Base-by-base conservation (phyloP, 2,113 vertebrate species). In the Chamaea fasciata region DNA sequence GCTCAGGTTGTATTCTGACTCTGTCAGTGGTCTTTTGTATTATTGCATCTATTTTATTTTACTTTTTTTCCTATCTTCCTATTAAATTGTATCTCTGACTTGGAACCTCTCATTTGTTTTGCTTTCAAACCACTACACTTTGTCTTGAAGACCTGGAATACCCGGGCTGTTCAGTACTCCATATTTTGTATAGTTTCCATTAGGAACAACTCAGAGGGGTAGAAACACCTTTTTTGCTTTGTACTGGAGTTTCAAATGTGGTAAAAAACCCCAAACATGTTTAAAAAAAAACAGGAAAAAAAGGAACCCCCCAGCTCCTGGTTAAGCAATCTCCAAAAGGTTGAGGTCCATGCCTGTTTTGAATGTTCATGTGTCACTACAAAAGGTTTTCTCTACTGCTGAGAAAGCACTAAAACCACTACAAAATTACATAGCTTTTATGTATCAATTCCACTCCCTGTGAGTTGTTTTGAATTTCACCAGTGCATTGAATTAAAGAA, bases 231-330 rank as follows among this genome's bases (percentile, higher is more conserved):
- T 33, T 69, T 47, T 53, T 74, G 14, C 33, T 78, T 63, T 74
- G 27, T 47, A 28, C 18, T 65, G 8, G 18, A 77, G 22, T 55
- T 80, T 80, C 15, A 83, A 46, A 44, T 89, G n/a, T 26, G 10
- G 18, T 57, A 9, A 41, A 80, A 76, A 56, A 15, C 6, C 27
- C 18, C 31, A 31, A 80, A 64, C 7, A 41, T 63, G 13, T 3
- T n/a, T 42, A 15, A 6, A n/a, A 13, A 11, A 19, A 3, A 44
- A 19, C 5, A 8, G 5, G 6, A 19, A 11, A 42, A 4, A 5
- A 26, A 18, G 42, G 11, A 55, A 14, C 3, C 7, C 7, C 14
- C 14, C 6, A 41, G 3, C 7, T 15, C 14, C 5, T n/a, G 3
- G 5, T 42, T 39, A 62, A 80, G 13, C 57, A 22, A 41, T 41